phyloP scores from a whole-genome alignment of 2,797 vertebrate genomes.

The Aeoliscus strigatus region DNA sequence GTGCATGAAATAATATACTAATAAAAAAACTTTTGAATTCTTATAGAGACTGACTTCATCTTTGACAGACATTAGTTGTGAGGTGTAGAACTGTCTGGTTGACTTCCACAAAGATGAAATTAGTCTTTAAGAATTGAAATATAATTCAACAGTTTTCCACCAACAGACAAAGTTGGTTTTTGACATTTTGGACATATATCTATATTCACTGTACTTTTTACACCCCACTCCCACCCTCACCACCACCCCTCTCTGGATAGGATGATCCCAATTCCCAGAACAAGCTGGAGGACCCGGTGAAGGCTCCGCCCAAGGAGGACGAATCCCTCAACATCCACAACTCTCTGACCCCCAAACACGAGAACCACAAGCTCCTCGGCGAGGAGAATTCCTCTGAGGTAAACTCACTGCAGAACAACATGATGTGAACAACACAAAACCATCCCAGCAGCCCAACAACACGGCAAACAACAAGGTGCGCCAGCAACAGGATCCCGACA shows the following conservation, averaged over 20 bases:
- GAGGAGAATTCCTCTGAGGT: constrained; percentile 83
- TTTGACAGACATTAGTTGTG: too few species aligned
- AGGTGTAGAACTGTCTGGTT: too few species aligned
- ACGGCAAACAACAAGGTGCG: constrained; percentile 35
- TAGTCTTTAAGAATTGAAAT: too few species aligned
- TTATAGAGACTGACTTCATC: too few species aligned
- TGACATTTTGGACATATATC: too few species aligned
- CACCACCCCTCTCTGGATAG: constrained; percentile 62
- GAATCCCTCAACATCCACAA: constrained; percentile 93
- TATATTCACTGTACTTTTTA: constrained; percentile 50
- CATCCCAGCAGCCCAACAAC: constrained; percentile 38
- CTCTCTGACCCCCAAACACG: constrained; percentile 90
- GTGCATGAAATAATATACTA: too few species aligned
- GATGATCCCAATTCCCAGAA: constrained; percentile 85
- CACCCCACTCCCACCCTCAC: constrained; percentile 40
- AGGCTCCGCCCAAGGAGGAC: constrained; percentile 89
- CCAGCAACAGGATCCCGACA: constrained; percentile 39
- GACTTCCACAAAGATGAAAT: too few species aligned
- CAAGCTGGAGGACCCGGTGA: constrained; percentile 94
- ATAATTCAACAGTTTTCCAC: too few species aligned
- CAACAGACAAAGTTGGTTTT: too few species aligned
- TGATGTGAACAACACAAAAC: constrained; percentile 76
- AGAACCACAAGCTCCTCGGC: constrained; percentile 85
- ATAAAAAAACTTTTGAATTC: too few species aligned
- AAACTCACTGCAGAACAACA: constrained; percentile 96